Base-by-base conservation (phyloP, 2,888 invertebrate genomes). In the Drosophila tanythrix region DNA sequence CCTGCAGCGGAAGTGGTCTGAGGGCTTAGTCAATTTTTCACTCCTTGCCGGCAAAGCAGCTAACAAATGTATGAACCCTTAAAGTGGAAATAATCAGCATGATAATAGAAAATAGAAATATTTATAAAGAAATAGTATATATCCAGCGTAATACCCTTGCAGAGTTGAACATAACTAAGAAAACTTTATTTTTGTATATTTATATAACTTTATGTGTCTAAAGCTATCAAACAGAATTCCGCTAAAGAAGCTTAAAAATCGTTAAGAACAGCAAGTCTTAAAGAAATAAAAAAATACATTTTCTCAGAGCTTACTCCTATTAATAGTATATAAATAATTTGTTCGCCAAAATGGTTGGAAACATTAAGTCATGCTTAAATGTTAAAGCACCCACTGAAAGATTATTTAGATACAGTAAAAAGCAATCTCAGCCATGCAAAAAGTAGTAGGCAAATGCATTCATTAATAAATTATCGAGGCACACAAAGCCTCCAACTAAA, bases 381-480 rank as follows among this genome's bases (percentile, higher is more conserved):
- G n/a, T 56, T n/a, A 18, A 27, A 15, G 27, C 13, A 8, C 8
- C 38, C 40, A 38, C 27, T 38, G 56, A 38, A 27, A 56, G 38
- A 29, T 13, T 38, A 38, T 27, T 27, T 38, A 27, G 27, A 13
- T 51, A 38, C 46, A 71, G 66, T 56, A 68, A 60, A 74, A 79
- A 59, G 76, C 68, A 67, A 73, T 76, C 76, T 76, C 78, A 65
- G 81, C 46, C 50, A 33, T 58, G 31, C 38, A 79, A 82, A 73
- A 76, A 79, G 68, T 72, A 77, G 76, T 74, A 79, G 84, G 87
- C 82, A 81, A 86, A 82, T 86, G 81, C 84, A 85, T 87, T 85
- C 81, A 88, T 88, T 88, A 87, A 87, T 87, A 87, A 87, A 86
- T 87, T 88, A 87, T 88, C 79, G 76, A 75, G 77, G 60, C 74